Evolutionary conservation across 2,797 vertebrate species (phyloP).

Genomic region (Cygnus olor): DNA sequence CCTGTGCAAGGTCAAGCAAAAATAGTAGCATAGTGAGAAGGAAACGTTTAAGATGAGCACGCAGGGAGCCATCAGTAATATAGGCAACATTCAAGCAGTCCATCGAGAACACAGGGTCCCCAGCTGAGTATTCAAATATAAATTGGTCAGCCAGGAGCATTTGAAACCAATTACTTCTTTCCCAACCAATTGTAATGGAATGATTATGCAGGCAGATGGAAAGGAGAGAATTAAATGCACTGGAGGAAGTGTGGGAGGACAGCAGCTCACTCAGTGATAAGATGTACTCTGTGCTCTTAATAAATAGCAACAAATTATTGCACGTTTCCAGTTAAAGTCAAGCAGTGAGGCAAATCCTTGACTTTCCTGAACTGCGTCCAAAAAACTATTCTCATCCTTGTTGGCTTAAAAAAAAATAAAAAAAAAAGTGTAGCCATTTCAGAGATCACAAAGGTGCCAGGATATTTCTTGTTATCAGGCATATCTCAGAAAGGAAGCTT

Average conservation of each 20-base stretch:
- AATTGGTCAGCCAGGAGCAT: slow-evolving; percentile 52
- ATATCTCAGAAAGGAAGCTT: slow-evolving; percentile 26
- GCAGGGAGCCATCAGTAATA: slow-evolving; percentile 19
- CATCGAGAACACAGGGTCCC: not conserved
- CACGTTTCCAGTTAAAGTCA: slow-evolving; percentile 22
- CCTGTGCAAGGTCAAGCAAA: slow-evolving; percentile 39
- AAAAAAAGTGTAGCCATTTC: not conserved
- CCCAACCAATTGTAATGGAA: not conserved
- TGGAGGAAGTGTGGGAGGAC: slow-evolving; percentile 61
- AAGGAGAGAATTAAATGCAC: slow-evolving; percentile 44
- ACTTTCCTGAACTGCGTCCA: slow-evolving; percentile 34
- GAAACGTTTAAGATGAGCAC: slow-evolving; percentile 15
- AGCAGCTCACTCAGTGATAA: slow-evolving; percentile 54
- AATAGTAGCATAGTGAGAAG: not conserved
- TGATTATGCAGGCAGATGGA: slow-evolving; percentile 49
- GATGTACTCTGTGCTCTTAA: slow-evolving; percentile 56
- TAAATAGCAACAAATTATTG: slow-evolving; percentile 67
- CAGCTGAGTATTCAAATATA: not conserved
- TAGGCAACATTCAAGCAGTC: not conserved
- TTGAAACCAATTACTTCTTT: slow-evolving; percentile 44
- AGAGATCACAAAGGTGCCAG: not conserved
- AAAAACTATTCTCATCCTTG: slow-evolving; percentile 25
- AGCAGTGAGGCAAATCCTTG: slow-evolving; percentile 19
- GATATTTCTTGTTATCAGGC: slow-evolving; percentile 21
- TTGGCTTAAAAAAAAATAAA: not conserved